These are phyloP conservation scores for Dasypogon diadema DNA, from an alignment of 2,888 invertebrate genomes.

Conservation along the genomic window DNA sequence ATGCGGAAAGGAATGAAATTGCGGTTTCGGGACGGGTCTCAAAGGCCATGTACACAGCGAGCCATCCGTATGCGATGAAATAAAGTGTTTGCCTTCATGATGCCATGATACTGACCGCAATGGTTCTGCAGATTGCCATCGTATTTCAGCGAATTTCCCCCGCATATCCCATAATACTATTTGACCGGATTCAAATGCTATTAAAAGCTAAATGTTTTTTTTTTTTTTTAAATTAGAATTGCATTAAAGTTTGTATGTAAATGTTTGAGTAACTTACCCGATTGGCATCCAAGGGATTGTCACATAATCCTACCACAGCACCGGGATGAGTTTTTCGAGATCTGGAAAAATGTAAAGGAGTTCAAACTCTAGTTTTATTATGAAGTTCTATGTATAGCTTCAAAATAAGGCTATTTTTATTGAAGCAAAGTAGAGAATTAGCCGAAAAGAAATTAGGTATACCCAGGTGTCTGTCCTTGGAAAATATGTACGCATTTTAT, in stretches of 20 bases:
- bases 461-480: too few relatives aligned
- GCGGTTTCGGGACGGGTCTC: conserved; percentile 80
- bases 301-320: conserved; percentile 93
- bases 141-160: conserved; percentile 85
- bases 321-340: conserved; percentile 97
- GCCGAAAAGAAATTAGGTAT: too few relatives aligned
- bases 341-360: conserved; percentile 82
- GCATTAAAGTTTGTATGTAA: not conserved
- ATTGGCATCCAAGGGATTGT: conserved; percentile 95
- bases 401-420: too few relatives aligned
- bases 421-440: too few relatives aligned
- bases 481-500: too few relatives aligned
- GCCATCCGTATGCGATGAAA: conserved; percentile 96
- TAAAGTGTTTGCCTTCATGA: conserved; percentile 96
- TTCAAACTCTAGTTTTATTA: too few relatives aligned
- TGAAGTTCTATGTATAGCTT: too few relatives aligned
- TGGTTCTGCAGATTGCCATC: conserved; percentile 82
- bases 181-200: conserved; percentile 95
- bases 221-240: conserved; percentile 34
- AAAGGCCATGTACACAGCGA: conserved; percentile 94
- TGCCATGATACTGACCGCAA: conserved; percentile 95
- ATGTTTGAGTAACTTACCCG: conserved; percentile 76
- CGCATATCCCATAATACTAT: conserved; percentile 97
- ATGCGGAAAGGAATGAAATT: conserved; percentile 89
- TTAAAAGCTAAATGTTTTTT: conserved; percentile 79